Evolutionary conservation across 2,113 vertebrate genomes (phyloP).

Genomic region (Hippocampus abdominalis): DNA sequence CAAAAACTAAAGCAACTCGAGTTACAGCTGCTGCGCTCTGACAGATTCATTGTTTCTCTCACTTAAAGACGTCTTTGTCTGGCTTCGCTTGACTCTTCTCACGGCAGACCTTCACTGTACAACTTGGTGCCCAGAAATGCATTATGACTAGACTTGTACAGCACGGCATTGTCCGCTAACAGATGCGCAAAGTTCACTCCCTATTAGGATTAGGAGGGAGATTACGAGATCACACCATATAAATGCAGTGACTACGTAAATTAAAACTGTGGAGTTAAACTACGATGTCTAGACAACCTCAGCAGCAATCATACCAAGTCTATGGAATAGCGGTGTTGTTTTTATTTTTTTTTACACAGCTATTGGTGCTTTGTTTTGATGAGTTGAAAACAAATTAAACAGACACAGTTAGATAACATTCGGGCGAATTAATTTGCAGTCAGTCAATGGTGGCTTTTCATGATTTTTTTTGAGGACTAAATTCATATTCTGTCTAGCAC

Average conservation of each 20-base stretch:
- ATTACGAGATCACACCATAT: conserved; percentile 28
- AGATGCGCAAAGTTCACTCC: conserved; percentile 10
- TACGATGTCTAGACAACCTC: conserved; percentile 1
- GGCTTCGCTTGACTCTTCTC: conserved; percentile 11
- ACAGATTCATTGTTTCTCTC: conserved; percentile 13
- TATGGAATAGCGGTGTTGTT: conserved; percentile 14
- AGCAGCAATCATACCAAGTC: neutral
- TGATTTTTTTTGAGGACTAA: neutral
- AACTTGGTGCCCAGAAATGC: conserved; percentile 18
- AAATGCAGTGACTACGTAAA: conserved; percentile 15
- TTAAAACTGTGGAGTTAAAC: conserved; percentile 22
- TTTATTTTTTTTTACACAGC: neutral
- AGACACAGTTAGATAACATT: neutral
- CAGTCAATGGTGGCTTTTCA: neutral
- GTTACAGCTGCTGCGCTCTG: conserved; percentile 4
- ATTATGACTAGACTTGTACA: conserved; percentile 14
- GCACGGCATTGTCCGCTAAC: conserved; percentile 15
- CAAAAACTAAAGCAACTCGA: neutral
- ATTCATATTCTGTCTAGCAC: neutral
- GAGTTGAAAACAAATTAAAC: conserved; percentile 12
- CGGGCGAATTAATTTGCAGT: neutral
- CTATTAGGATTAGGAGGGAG: conserved; percentile 32
- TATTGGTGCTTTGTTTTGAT: neutral
- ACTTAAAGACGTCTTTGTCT: conserved; percentile 10
- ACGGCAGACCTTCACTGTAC: conserved; percentile 3